Conservation (phyloP, 2,888 invertebrate genomes). For the Megamerina dolium region DNA sequence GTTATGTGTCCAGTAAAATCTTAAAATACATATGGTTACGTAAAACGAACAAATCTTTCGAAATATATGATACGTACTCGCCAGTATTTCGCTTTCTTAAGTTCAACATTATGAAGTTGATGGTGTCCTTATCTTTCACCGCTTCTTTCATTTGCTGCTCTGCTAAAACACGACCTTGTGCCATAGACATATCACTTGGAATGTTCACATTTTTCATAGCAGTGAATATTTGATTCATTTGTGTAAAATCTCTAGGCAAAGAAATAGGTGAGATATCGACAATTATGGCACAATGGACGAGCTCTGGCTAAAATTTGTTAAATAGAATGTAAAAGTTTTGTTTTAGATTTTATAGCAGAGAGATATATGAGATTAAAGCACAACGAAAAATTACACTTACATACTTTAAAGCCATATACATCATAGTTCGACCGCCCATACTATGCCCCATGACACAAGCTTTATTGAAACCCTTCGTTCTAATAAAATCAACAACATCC, state of each 20-base stretch:
- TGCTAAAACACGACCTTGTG: conserved; percentile 62
- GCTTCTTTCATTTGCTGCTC: conserved; percentile 58
- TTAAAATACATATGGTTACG: neutral
- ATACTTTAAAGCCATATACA: conserved; percentile 72
- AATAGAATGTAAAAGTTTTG: no score
- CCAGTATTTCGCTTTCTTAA: conserved; percentile 56
- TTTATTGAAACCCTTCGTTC: conserved; percentile 58
- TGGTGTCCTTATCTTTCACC: conserved; percentile 54
- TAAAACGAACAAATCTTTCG: neutral
- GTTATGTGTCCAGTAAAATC: conserved; percentile 68
- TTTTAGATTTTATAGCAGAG: no score
- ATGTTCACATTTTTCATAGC: conserved; percentile 60
- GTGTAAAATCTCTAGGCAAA: conserved; percentile 53
- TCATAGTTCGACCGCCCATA: conserved; percentile 91
- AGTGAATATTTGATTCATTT: conserved; percentile 59
- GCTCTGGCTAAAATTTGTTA: conserved; percentile 54
- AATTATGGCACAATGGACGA: conserved; percentile 62
- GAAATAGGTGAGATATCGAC: conserved; percentile 67
- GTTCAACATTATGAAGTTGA: conserved; percentile 82
- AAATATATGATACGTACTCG: conserved; percentile 24
- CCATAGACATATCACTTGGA: conserved; percentile 58
- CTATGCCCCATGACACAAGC: conserved; percentile 81
- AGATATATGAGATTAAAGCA: no score
- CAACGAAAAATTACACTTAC: no score
- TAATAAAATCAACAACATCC: conserved; percentile 65